These are phyloP conservation scores for Drosophila lacertosa DNA, from an alignment of 1,140 invertebrate species.

Conservation along the genomic window DNA sequence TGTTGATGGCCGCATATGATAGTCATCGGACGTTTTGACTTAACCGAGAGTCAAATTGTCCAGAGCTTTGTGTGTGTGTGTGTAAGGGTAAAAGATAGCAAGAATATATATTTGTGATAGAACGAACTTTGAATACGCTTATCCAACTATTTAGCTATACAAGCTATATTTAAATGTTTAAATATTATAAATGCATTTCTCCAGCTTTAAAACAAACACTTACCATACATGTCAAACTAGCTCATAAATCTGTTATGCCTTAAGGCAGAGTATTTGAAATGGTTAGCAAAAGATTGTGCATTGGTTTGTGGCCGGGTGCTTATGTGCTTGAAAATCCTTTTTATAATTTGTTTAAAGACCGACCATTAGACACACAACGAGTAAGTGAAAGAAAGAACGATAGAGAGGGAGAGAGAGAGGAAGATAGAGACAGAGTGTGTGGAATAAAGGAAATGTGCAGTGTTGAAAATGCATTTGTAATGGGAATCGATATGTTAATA, in stretches of 20 bases:
- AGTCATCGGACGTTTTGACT: conserved; percentile 60
- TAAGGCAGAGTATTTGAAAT: conserved; percentile 6
- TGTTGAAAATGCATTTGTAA: conserved; percentile 27
- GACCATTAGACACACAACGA: conserved; percentile 15
- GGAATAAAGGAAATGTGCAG: conserved; percentile 23
- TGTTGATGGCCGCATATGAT: conserved; percentile 78
- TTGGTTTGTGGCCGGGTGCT: conserved; percentile 37
- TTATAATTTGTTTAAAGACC: conserved; percentile 43
- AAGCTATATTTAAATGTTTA: no score
- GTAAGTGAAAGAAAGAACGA: background rate
- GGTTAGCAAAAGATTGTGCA: conserved; percentile 26
- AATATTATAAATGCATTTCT: no score
- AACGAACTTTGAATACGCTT: conserved; percentile 23
- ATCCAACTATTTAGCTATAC: no score
- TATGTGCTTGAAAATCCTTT: conserved; percentile 43
- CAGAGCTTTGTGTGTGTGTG: conserved; percentile 3
- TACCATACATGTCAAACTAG: conserved; percentile 1
- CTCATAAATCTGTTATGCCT: background rate
- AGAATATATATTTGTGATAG: background rate
- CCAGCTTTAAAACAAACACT: background rate
- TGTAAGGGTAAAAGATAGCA: conserved; percentile 3
- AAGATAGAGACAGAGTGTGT: no score
- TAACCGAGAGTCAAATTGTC: conserved; percentile 43
- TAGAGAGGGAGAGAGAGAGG: background rate
- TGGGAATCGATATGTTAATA: conserved; percentile 45